Evolutionary conservation across 1,140 invertebrate genomes (phyloP).

Genomic region (Drosophila lacteicornis): DNA sequence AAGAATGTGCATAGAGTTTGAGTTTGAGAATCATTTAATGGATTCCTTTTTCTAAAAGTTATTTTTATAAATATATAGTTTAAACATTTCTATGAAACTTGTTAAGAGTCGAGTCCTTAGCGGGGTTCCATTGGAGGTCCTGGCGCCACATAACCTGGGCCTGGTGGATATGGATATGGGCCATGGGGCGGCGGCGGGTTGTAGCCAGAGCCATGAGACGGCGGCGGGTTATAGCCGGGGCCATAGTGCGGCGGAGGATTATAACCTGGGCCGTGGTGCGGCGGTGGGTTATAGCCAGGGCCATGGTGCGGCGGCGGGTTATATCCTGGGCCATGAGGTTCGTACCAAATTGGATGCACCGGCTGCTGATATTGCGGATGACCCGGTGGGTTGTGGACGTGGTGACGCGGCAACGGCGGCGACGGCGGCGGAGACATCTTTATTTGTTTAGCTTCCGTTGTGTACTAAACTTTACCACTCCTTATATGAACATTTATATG

Average conservation of each 20-base stretch:
- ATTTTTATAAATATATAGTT: neutral
- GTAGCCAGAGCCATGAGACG: slow-evolving; percentile 14
- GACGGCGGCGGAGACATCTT: slow-evolving; percentile 32
- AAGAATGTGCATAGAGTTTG: no score
- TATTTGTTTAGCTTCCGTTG: slow-evolving; percentile 6
- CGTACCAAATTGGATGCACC: slow-evolving; percentile 32
- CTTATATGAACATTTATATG: slow-evolving; percentile 12
- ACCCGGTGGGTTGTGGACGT: slow-evolving; percentile 17
- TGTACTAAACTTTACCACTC: neutral
- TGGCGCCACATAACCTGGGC: slow-evolving; percentile 16
- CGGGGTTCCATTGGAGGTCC: slow-evolving; percentile 42
- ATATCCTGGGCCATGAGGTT: slow-evolving; percentile 12
- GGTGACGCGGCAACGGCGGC: slow-evolving; percentile 24
- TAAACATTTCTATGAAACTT: neutral
- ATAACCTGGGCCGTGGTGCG: slow-evolving; percentile 10
- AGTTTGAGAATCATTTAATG: neutral
- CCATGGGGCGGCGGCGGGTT: slow-evolving; percentile 25
- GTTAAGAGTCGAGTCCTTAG: neutral
- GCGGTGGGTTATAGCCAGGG: neutral
- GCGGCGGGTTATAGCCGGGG: slow-evolving; percentile 4
- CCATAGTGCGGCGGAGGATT: slow-evolving; percentile 5
- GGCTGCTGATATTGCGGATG: slow-evolving; percentile 25
- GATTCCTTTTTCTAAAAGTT: neutral
- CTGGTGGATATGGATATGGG: slow-evolving; percentile 23
- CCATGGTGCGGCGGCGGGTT: slow-evolving; percentile 19